Conservation (phyloP, 2,113 vertebrate species). For the Oplegnathus fasciatus region DNA sequence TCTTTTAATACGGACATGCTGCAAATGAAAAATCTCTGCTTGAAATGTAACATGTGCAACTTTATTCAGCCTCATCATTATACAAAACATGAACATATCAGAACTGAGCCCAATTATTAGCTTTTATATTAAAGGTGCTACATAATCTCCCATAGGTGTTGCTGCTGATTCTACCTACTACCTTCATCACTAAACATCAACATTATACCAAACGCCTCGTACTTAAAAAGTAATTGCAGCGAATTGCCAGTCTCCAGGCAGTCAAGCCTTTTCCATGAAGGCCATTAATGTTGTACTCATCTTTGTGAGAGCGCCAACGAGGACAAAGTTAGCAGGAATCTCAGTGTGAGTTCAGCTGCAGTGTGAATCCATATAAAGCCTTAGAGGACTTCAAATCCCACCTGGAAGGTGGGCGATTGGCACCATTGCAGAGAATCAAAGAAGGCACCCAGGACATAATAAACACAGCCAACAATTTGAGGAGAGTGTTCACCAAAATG, state of each 20-base stretch:
- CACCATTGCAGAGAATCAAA: not conserved
- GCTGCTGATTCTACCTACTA: conserved; percentile 12
- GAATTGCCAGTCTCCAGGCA: conserved; percentile 4
- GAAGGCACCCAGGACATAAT: not conserved
- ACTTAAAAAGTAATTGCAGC: conserved; percentile 18
- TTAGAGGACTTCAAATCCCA: conserved; percentile 38
- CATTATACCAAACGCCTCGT: not conserved
- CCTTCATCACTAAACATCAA: conserved; percentile 1
- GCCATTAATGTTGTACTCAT: conserved; percentile 31
- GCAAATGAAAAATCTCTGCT: not conserved
- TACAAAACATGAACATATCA: not conserved
- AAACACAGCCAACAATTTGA: not conserved
- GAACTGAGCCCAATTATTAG: not conserved
- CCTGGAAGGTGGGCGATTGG: not conserved
- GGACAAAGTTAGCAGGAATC: conserved; percentile 34
- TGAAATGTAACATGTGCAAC: not conserved
- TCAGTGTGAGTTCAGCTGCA: conserved; percentile 52
- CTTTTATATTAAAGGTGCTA: conserved; percentile 3
- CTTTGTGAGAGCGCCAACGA: not conserved
- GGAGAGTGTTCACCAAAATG: not conserved
- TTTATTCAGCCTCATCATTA: not conserved
- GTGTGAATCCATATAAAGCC: conserved; percentile 29
- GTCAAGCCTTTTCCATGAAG: conserved; percentile 13
- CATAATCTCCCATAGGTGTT: not conserved
- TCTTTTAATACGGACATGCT: not conserved